A percentile compares a stretch with the other conserved stretches of the same genome.
Conservation (phyloP, 2,113 vertebrate species). For the Otocyon megalotis region DNA sequence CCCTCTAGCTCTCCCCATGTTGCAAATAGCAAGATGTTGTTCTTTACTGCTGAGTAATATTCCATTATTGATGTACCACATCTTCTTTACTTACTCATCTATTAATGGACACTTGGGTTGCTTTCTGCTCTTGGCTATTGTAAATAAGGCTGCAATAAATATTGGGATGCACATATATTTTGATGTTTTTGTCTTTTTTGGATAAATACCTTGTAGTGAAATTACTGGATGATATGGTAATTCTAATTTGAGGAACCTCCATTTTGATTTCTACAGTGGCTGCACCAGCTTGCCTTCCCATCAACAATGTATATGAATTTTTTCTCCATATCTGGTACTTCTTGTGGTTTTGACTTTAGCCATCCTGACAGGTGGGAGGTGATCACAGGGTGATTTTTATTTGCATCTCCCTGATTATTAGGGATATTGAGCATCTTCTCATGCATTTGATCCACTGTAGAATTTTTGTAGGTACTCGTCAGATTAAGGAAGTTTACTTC, state of each 20-base stretch:
- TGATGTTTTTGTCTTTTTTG: background rate
- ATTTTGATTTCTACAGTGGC: background rate
- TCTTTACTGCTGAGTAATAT: background rate
- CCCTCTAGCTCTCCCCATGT: background rate
- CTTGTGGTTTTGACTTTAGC: background rate
- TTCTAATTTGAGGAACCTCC: background rate
- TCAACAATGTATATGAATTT: background rate
- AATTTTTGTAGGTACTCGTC: background rate
- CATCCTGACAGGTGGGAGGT: background rate
- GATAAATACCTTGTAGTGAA: background rate
- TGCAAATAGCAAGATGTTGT: background rate
- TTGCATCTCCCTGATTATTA: background rate
- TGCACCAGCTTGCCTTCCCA: background rate
- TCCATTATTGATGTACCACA: background rate
- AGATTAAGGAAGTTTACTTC: background rate
- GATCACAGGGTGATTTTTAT: background rate
- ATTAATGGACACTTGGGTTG: background rate
- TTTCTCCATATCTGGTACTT: background rate
- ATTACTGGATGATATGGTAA: background rate
- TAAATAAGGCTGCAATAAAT: background rate
- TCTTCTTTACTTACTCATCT: background rate
- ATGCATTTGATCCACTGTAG: background rate
- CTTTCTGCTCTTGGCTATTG: background rate
- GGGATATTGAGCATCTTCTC: background rate
- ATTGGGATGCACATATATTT: background rate